These are phyloP conservation scores for Drosophila merina DNA, from an alignment of 2,888 invertebrate genomes.

Conservation along the genomic window DNA sequence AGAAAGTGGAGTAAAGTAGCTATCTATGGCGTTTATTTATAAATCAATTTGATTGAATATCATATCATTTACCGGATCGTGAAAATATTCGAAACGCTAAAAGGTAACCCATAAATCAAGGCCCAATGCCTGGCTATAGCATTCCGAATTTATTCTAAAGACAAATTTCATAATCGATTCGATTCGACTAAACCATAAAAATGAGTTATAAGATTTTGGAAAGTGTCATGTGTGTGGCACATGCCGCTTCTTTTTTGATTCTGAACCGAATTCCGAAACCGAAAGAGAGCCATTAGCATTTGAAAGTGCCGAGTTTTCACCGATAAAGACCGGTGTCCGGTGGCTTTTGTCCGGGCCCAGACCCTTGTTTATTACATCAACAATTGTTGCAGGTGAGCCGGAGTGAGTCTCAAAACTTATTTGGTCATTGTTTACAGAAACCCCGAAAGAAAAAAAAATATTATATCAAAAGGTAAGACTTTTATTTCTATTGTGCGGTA, in stretches of 20 bases:
- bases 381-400: conserved; percentile 63
- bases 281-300: conserved; percentile 34
- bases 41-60: conserved; percentile 20
- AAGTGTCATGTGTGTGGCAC: conserved; percentile 38
- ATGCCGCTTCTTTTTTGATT: conserved; percentile 20
- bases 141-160: conserved; percentile 26
- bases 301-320: conserved; percentile 49
- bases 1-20: conserved; percentile 28
- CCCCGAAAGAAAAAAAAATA: conserved; percentile 20
- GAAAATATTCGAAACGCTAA: conserved; percentile 20
- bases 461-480: conserved; percentile 55
- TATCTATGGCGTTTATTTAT: conserved; percentile 3
- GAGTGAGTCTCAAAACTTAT: conserved; percentile 36
- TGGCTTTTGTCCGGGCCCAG: conserved; percentile 17
- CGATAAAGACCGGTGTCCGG: conserved; percentile 19
- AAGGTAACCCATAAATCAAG: conserved; percentile 62
- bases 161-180: conserved; percentile 55
- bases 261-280: not conserved
- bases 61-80: conserved; percentile 14
- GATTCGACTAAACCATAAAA: conserved; percentile 59
- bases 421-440: conserved; percentile 53
- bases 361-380: conserved; percentile 52
- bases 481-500: conserved; percentile 59
- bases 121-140: conserved; percentile 42
- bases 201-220: conserved; percentile 51